Percentiles rank a stretch among this genome's conserved stretches.
Conservation (phyloP, 37 sponge, comb jelly and placozoan species). For the Mnemiopsis leidyi region DNA sequence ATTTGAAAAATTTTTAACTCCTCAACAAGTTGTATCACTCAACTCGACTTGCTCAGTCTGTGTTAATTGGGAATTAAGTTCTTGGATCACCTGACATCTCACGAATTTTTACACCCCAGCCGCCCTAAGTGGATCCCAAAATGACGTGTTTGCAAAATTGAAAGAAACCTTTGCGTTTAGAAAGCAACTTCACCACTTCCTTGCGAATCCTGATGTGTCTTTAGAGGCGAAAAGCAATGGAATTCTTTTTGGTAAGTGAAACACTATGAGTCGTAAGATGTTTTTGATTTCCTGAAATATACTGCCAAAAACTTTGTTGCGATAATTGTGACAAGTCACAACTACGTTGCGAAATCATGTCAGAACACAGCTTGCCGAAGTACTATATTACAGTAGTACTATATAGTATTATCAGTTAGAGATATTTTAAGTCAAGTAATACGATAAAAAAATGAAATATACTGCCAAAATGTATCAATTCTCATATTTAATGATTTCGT, state of each 20-base stretch:
- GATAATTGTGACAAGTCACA: no score
- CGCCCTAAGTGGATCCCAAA: background rate
- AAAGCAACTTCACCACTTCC: background rate
- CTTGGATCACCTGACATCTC: no score
- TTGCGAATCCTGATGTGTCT: background rate
- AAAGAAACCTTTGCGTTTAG: background rate
- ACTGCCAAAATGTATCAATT: no score
- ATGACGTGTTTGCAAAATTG: background rate
- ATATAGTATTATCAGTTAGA: background rate
- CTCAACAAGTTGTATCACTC: no score
- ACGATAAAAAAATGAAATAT: no score
- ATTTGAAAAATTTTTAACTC: no score
- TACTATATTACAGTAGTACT: background rate
- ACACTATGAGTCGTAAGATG: background rate
- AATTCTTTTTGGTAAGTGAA: background rate
- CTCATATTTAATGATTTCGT: no score
- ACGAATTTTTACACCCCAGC: no score
- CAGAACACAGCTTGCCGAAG: background rate
- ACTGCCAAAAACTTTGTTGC: background rate
- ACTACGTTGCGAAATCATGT: no score
- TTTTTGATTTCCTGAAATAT: background rate
- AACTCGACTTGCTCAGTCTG: no score
- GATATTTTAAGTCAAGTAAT: no score
- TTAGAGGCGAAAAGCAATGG: background rate
- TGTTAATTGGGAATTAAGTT: no score